Base-by-base conservation (phyloP, 2,888 invertebrate genomes). In the Candidula unifasciata region DNA sequence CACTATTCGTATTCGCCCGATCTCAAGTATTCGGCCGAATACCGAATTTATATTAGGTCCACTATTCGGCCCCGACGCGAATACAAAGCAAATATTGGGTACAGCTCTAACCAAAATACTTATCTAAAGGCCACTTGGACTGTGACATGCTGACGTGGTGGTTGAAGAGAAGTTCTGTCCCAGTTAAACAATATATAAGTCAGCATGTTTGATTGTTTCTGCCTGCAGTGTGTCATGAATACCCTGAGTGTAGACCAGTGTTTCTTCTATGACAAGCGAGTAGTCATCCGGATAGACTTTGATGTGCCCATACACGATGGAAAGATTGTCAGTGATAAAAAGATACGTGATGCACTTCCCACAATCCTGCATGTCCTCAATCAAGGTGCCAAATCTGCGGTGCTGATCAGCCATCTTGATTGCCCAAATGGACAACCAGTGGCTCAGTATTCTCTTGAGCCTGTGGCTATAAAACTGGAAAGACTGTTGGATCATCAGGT, bases 201-300 rank as follows among this genome's bases (percentile, higher is more conserved):
- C 5, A 73, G 37, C 27, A 54, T n/a, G 8, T 27, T 30, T n/a
- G 2, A 30, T 27, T 57, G 24, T 33, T 0, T 24, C 64, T 18
- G 18, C 13, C 8, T 30, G 27, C 44, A 78, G 78, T 30, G 33
- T 33, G 80, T 52, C 5, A 37, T 93, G 35, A 98, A 98, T 92
- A 99, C 98, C 95, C 95, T 98, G 64, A 96, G 97, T 92, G 97
- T 99, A 91, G 97, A 98, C 94, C 95, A 96, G 85, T 94, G 99
- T 66, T 96, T 97, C 92, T 94, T 99, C 87, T 95, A 96, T 86
- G 97, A 96, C 87, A 98, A 99, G 94, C 95, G 99, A 44, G 97
- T 99, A 54, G 95, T 99, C 21, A 98, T 99, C 95, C 96, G 99
- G 92, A 99, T 99, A 82, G 99, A 99, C 94, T 99, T 99, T 94